phyloP scores from a whole-genome alignment of 2,888 invertebrate genomes.

The Ophion obscuratus region DNA sequence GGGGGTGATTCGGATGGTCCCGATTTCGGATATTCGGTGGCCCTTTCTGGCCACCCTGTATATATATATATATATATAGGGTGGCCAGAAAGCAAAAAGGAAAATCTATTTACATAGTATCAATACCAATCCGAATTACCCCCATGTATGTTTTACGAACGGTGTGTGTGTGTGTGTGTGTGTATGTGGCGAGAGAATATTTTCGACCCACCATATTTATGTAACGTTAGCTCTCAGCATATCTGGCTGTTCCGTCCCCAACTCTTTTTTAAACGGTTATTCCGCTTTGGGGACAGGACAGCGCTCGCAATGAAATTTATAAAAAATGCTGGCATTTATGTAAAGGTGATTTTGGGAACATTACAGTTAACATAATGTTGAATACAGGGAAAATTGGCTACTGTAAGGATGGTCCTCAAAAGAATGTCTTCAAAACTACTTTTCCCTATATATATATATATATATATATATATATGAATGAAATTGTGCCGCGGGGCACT shows the following conservation, averaged over 20 bases:
- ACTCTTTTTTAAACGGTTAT: background rate
- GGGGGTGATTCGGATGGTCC: background rate
- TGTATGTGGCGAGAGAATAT: background rate
- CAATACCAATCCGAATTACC: too few relatives aligned
- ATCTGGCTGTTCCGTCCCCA: background rate
- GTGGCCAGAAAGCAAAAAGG: too few relatives aligned
- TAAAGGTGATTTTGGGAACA: background rate
- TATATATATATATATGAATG: conserved; percentile 2
- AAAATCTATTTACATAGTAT: too few relatives aligned
- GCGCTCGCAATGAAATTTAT: background rate
- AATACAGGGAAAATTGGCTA: background rate
- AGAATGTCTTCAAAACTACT: background rate
- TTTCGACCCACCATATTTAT: background rate
- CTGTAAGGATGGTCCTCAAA: background rate
- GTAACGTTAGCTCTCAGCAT: background rate
- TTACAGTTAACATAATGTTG: background rate
- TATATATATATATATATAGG: background rate
- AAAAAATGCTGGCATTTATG: background rate
- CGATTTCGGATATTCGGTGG: too few relatives aligned
- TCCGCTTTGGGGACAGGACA: background rate
- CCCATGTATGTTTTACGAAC: too few relatives aligned
- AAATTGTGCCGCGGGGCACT: conserved; percentile 60
- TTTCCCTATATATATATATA: background rate
- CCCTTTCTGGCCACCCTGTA: background rate
- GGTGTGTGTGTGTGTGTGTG: too few relatives aligned